phyloP scores from a whole-genome alignment of 2,797 vertebrate species.

The Rousettus madagascariensis region DNA sequence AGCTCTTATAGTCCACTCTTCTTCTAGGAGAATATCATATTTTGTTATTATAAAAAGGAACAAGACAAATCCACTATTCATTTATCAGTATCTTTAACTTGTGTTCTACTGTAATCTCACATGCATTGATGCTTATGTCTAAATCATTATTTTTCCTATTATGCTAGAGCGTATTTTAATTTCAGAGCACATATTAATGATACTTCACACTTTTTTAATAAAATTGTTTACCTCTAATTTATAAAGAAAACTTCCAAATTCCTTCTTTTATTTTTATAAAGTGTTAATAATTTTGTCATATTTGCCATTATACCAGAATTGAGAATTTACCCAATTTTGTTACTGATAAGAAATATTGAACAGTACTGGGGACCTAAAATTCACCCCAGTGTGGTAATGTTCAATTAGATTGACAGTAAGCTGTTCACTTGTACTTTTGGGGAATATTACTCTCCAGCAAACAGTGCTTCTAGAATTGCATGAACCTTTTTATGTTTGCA shows the following conservation, averaged over 20 bases:
- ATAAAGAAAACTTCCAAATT: neutral
- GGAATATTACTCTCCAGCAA: conserved; percentile 46
- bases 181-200: neutral
- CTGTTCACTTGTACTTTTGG: conserved; percentile 40
- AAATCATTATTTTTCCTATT: neutral
- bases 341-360: conserved; percentile 34
- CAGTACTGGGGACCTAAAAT: conserved; percentile 13
- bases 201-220: neutral
- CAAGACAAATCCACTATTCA: neutral
- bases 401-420: conserved; percentile 48
- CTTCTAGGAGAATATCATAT: neutral
- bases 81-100: conserved; percentile 10
- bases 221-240: conserved; percentile 44
- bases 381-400: conserved; percentile 22
- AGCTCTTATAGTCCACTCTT: neutral
- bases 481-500: conserved; percentile 53
- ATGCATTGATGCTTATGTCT: neutral
- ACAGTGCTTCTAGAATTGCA: conserved; percentile 50
- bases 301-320: conserved; percentile 24
- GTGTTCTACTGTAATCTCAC: neutral
- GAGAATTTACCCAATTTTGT: conserved; percentile 49
- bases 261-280: conserved; percentile 9
- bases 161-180: conserved; percentile 2
- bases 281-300: conserved; percentile 42
- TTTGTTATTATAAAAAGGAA: conserved; percentile 20